phyloP scores from a whole-genome alignment of 1,140 invertebrate species.

The Aradophagus sp. region DNA sequence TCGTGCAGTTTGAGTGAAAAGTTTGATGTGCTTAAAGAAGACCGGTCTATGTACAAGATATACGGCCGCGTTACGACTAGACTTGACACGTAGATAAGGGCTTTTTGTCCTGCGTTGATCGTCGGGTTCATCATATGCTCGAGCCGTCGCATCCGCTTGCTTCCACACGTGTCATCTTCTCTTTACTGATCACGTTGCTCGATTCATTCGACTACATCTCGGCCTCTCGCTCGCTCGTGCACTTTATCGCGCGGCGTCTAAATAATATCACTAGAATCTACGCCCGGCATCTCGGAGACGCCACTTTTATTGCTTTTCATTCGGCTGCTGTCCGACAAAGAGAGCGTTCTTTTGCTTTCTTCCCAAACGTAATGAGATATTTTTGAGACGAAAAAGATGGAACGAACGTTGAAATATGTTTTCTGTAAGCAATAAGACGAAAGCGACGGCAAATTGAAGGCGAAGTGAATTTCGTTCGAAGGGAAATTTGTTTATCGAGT shows the following conservation, averaged over 20 bases:
- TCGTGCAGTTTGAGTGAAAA: too few relatives aligned
- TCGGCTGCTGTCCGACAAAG: too few relatives aligned
- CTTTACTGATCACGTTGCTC: constrained; percentile 47
- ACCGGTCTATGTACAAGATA: constrained; percentile 24
- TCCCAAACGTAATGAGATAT: too few relatives aligned
- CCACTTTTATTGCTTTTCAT: too few relatives aligned
- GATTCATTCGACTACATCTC: constrained; percentile 52
- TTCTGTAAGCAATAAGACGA: too few relatives aligned
- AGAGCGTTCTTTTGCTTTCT: too few relatives aligned
- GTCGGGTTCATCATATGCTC: constrained; percentile 36
- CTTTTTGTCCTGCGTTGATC: constrained; percentile 42
- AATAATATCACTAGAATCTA: constrained; percentile 45
- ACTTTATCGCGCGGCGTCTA: constrained; percentile 28
- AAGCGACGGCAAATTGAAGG: too few relatives aligned
- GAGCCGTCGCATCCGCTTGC: constrained; percentile 38
- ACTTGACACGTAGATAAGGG: constrained; percentile 48
- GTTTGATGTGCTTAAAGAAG: constrained; percentile 13
- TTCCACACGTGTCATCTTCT: constrained; percentile 47
- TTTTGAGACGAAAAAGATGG: too few relatives aligned
- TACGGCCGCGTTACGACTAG: constrained; percentile 40
- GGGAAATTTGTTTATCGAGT: constrained; percentile 29
- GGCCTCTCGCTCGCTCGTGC: too few relatives aligned
- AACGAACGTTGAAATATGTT: too few relatives aligned
- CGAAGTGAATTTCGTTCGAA: too few relatives aligned
- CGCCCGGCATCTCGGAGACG: too few relatives aligned